These are phyloP conservation scores for Volucella bombylans DNA, from an alignment of 2,888 invertebrate species.

Conservation along the genomic window DNA sequence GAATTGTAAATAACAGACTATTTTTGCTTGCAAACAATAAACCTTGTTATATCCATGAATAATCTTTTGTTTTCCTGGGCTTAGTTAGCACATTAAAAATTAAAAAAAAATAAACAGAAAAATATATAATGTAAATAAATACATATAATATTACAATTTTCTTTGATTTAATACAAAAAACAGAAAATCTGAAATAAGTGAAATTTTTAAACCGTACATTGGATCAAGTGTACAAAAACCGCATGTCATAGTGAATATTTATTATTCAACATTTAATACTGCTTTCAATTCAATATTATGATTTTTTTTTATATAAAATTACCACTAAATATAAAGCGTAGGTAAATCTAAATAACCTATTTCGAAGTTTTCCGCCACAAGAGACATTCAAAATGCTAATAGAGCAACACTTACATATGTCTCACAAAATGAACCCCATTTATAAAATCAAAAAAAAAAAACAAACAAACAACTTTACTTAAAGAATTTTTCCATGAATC, in stretches of 20 bases:
- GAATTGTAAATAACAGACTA: slow-evolving; percentile 26
- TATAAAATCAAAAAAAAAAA: slow-evolving; percentile 12
- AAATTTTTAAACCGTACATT: slow-evolving; percentile 18
- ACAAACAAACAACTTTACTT: slow-evolving; percentile 33
- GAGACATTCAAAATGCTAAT: slow-evolving; percentile 22
- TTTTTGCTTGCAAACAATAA: background rate
- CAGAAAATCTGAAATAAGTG: slow-evolving; percentile 1
- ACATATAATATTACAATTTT: slow-evolving; percentile 1
- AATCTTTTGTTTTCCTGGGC: background rate
- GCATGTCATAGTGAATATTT: slow-evolving; percentile 45
- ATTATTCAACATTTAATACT: slow-evolving; percentile 35
- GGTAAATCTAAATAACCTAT: slow-evolving; percentile 71
- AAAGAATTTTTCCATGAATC: slow-evolving; percentile 44
- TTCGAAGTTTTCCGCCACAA: slow-evolving; percentile 58
- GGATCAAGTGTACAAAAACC: slow-evolving; percentile 36
- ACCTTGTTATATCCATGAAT: background rate
- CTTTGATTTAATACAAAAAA: slow-evolving; percentile 6
- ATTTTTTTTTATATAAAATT: slow-evolving; percentile 1
- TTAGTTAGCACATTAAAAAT: slow-evolving; percentile 31
- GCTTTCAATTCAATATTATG: slow-evolving; percentile 13
- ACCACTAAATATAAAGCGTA: slow-evolving; percentile 66
- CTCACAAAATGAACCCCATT: slow-evolving; percentile 48
- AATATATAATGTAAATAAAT: slow-evolving; percentile 35
- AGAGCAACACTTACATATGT: slow-evolving; percentile 22
- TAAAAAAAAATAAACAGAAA: background rate